A percentile compares a stretch with the other conserved stretches of the same genome.
phyloP scores from a whole-genome alignment of 2,113 vertebrate genomes.

The Amazona guildingii region DNA sequence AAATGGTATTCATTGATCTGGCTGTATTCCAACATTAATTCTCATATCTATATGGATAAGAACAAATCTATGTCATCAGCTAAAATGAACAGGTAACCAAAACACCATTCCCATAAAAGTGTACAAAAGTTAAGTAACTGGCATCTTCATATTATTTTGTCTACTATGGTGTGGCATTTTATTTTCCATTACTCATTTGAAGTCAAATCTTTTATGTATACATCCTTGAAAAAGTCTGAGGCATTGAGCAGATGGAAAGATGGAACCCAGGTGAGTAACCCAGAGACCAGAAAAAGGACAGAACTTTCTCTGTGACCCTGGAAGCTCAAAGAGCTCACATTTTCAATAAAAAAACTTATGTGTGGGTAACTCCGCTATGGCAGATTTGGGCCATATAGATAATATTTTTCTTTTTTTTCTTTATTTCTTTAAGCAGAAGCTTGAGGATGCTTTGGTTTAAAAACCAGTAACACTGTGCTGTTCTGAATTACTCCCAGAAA shows the following conservation, averaged over 20 bases:
- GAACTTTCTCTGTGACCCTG: background rate
- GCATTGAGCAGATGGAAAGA: accelerated
- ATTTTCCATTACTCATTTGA: background rate
- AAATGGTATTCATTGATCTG: background rate
- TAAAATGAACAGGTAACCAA: background rate
- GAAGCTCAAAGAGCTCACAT: background rate
- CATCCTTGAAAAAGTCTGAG: background rate
- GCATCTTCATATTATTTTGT: background rate
- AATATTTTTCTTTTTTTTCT: background rate
- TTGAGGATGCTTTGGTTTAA: background rate
- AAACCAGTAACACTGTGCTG: background rate
- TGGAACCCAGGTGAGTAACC: background rate
- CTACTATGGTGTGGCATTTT: background rate
- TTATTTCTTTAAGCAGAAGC: background rate
- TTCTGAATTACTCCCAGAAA: background rate
- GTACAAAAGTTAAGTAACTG: background rate
- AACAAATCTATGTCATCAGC: background rate
- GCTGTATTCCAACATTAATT: background rate
- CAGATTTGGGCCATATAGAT: background rate
- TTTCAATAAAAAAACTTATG: background rate
- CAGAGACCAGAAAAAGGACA: background rate
- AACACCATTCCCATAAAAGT: background rate
- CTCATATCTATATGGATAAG: background rate
- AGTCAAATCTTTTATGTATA: background rate
- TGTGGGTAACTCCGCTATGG: background rate